Evolutionary conservation across 2,888 invertebrate species (phyloP), one percentile per base, ranked within the genome.

Genomic region (Rosalia funebris): DNA sequence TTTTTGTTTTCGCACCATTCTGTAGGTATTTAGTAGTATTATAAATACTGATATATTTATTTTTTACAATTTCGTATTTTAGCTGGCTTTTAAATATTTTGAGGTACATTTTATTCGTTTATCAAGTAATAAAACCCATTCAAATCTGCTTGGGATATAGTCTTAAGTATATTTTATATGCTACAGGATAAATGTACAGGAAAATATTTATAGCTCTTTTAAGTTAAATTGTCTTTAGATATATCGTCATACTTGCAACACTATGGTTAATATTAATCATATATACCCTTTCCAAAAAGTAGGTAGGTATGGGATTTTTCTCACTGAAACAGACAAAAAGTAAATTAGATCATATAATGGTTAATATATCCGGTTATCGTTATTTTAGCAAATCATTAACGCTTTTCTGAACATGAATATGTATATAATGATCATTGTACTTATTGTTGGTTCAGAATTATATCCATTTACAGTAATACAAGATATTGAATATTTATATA

Each of bases 161-260:
- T 77, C 77, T 71, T 69, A 76, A 60, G 75, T 78, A 78, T 78
- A 78, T 77, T 72, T 76, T 73, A 58, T 63, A 55, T 56, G 59
- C 47, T 57, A 62, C 53, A 46, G 37, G 57, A 17, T 36, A 42
- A 57, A 57, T 62, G 53, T 63, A 61, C 59, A 47, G 50, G 60
- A 66, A 68, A 72, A 74, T 72, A 72, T 75, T 70, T 66, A 67
- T 69, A 70, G 73, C 72, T 68, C 44, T 63, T 63, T 62, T 57
- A 66, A 62, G 65, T 46, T 66, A 68, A 67, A 67, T 50, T 58
- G 66, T 66, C 63, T 65, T 65, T 66, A 52, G 19, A 17, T 39
- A 47, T 44, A 32, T 50, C 57, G 46, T 41, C 52, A 60, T 55
- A 54, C 36, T 60, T 56, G 39, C 50, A 61, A 60, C 66, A 63